Evolutionary conservation across 2,888 invertebrate species (phyloP), one percentile per base, ranked within the genome.

Genomic region (Drosophila neoperkinsi): DNA sequence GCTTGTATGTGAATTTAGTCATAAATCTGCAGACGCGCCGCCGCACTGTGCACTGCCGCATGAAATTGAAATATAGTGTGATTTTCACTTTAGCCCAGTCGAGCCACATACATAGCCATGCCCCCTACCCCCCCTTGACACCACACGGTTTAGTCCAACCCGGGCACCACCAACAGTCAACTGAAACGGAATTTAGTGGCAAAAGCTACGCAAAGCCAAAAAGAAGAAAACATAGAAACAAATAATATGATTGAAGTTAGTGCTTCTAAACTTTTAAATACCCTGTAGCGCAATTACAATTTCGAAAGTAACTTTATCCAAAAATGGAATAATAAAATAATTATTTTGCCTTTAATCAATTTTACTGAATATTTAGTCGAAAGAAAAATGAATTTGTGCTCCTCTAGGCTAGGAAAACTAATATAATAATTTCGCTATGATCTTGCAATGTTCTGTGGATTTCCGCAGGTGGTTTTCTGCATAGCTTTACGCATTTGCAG

Each of bases 61-160:
- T 88, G 87, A 88, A 88, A 88, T 88, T 88, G 87, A 88, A 88
- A 88, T 88, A 88, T 86, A 87, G 88, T 88, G 87, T 88, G 88
- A 88, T 88, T 86, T 88, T 88, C 88, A 88, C 88, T 86, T 88
- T 87, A 71, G 68, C 65, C 71, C 57, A 52, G 56, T 51, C 64
- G 51, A 33, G 46, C 50, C 31, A 55, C 50, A 36, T 33, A 61
- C 56, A 50, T 31, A 7, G 4, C n/a, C 13, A 28, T 28, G 4
- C 18, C 43, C 1, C 34, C 28, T 46, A 11, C 25, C 6, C 0
- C n/a, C 46, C 30, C 9, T 31, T 34, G 30, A 3, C 9, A 4
- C 4, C 28, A 2, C 18, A 13, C 30, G 21, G 18, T 16, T n/a
- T 34, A n/a, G 50, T 34, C n/a, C 33, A 52, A 33, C 30, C n/a